Evolutionary conservation across 1,140 invertebrate species (phyloP).

Genomic region (Daktulosphaira vitifoliae): DNA sequence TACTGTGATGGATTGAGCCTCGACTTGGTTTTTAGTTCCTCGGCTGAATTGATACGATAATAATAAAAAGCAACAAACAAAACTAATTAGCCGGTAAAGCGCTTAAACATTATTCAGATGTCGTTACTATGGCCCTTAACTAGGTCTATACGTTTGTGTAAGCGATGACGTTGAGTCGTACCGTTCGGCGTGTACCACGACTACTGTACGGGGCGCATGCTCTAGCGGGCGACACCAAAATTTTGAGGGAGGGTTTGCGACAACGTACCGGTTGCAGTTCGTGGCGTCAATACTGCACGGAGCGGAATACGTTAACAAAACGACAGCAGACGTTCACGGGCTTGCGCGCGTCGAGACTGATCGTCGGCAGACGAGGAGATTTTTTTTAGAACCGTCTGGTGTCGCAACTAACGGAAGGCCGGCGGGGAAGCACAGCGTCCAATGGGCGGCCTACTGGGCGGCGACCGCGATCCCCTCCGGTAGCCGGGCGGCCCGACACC

Average conservation of each 20-base stretch:
- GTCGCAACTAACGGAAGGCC: background rate
- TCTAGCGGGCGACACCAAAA: background rate
- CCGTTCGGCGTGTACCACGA: no score
- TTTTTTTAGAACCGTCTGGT: background rate
- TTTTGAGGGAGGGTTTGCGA: background rate
- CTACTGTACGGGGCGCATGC: background rate
- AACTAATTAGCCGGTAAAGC: no score
- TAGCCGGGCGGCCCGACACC: background rate
- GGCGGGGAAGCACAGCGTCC: background rate
- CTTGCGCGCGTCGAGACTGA: constrained; percentile 31
- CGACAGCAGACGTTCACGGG: constrained; percentile 8
- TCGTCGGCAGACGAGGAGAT: background rate
- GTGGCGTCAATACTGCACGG: background rate
- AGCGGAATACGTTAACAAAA: background rate
- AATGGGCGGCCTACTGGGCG: constrained; percentile 15
- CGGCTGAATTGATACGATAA: no score
- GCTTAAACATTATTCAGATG: no score
- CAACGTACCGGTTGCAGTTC: background rate
- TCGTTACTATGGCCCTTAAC: no score
- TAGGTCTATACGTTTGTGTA: no score
- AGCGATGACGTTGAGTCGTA: no score
- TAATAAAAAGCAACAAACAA: no score
- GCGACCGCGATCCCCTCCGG: background rate
- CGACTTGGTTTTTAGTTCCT: no score
- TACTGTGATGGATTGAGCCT: no score